Base-by-base conservation (phyloP, 2,797 vertebrate species). In the Anas flavirostris region DNA sequence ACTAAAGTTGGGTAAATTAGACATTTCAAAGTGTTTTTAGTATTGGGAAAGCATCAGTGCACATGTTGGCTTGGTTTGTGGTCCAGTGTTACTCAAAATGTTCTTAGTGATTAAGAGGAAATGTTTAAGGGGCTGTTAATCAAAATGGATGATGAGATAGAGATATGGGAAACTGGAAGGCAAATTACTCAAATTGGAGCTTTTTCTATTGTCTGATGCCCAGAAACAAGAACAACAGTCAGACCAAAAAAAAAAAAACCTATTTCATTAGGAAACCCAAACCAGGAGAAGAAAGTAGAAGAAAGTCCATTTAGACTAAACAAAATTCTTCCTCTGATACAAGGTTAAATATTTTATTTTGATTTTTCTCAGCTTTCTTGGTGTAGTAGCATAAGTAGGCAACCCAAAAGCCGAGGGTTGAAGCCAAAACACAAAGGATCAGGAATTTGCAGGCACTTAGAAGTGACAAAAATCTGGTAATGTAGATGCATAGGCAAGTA, bases 1-100 rank as follows among this genome's bases (percentile, higher is more conserved):
- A 86, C 39, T 63, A 18, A 37, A 90, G 94, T 67, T 82, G 70
- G 48, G 82, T 86, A 80, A 91, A 83, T 82, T 64, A 88, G 60
- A 88, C 43, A 83, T 96, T 94, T 72, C 33, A 37, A 86, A 94
- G 64, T 56, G 46, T 2, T 37, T 87, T 85, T 80, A 63, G 16
- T 58, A 15, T 75, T 64, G 43, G 44, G 60, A 89, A 95, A 82
- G 68, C 39, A 80, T 91, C 64, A 64, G 56, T 84, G 55, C 67
- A n/a, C 56, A 39, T 77, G 46, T 55, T 88, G 77, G 28, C 35
- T 83, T 76, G n/a, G 12, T 69, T 91, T 94, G 81, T 59, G 25
- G 39, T 44, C 48, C 63, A 56, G 39, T 41, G 41, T 63, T 88
- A 82, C 18, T 82, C 46, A 39, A 59, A 89, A 86, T n/a, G 67